Evolutionary conservation across 2,113 vertebrate genomes (phyloP).

Genomic region (Hippopotamus amphibius): DNA sequence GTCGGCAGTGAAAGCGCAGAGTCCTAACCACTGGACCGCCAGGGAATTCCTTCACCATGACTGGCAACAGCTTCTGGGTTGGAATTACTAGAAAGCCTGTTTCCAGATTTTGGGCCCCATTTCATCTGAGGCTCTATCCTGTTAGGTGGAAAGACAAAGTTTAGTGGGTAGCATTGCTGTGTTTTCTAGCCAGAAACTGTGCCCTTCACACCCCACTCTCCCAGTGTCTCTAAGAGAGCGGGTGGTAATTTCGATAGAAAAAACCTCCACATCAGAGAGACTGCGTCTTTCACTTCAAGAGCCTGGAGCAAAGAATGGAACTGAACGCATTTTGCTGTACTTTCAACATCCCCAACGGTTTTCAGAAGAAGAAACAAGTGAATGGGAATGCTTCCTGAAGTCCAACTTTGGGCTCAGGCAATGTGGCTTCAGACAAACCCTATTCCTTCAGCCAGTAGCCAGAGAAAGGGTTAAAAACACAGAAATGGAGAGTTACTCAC

Average conservation of each 20-base stretch:
- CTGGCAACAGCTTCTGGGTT: not conserved
- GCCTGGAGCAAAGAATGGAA: not conserved
- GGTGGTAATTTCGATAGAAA: not conserved
- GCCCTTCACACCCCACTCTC: no score
- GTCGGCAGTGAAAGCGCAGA: not conserved
- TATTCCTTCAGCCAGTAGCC: not conserved
- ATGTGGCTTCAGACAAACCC: not conserved
- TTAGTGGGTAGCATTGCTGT: not conserved
- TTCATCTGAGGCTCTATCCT: not conserved
- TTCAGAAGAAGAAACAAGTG: not conserved
- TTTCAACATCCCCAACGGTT: not conserved
- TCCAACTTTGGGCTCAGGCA: not conserved
- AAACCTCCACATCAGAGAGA: not conserved
- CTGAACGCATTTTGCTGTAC: not conserved
- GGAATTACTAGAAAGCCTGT: no score
- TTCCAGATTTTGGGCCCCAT: not conserved
- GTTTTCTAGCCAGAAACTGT: not conserved
- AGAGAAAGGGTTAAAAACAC: not conserved
- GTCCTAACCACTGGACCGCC: not conserved
- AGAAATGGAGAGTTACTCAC: slow-evolving; percentile 83
- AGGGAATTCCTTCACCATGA: not conserved
- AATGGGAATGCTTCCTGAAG: not conserved
- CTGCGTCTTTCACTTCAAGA: not conserved
- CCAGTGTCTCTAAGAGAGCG: not conserved
- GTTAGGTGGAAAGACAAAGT: not conserved